Percentiles rank a stretch among this genome's conserved stretches.
These are phyloP conservation scores for Trissoscelio sp. DNA, from an alignment of 2,888 invertebrate genomes.

Conservation along the genomic window DNA sequence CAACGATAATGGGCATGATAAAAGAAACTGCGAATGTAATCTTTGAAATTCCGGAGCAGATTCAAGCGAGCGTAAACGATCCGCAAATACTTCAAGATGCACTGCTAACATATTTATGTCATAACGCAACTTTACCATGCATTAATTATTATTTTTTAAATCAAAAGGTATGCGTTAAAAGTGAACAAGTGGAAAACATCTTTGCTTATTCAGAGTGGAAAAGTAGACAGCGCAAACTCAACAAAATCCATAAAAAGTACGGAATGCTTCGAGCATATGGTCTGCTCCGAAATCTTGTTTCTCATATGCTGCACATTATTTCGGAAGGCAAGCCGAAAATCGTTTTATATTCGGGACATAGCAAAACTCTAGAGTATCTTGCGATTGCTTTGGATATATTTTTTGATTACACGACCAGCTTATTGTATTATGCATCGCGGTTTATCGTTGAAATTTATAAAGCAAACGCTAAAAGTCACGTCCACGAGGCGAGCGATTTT, in stretches of 20 bases:
- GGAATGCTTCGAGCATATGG: constrained; percentile 91
- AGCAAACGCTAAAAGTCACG: constrained; percentile 86
- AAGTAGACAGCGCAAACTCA: constrained; percentile 86
- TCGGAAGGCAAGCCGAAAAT: constrained; percentile 90
- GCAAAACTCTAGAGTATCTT: constrained; percentile 94
- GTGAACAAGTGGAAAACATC: constrained; percentile 90
- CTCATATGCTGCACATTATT: constrained; percentile 92
- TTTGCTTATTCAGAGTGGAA: constrained; percentile 94
- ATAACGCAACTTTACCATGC: constrained; percentile 92
- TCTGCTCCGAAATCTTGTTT: constrained; percentile 91
- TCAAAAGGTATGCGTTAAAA: constrained; percentile 86
- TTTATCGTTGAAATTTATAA: constrained; percentile 95
- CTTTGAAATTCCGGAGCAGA: constrained; percentile 88
- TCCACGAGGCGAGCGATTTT: constrained; percentile 87
- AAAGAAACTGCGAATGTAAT: constrained; percentile 87
- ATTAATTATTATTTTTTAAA: constrained; percentile 82
- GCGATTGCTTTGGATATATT: constrained; percentile 91
- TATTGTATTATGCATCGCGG: constrained; percentile 94
- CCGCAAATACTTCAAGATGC: constrained; percentile 92
- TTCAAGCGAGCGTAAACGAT: constrained; percentile 84
- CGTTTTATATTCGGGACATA: constrained; percentile 95
- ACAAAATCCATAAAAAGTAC: constrained; percentile 84
- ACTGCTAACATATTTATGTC: constrained; percentile 93
- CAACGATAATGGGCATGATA: constrained; percentile 89
- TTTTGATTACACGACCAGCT: constrained; percentile 84